A percentile compares a stretch with the other conserved stretches of the same genome.
Conservation (phyloP, 2,113 vertebrate genomes). For the Neolamprologus ventralis region DNA sequence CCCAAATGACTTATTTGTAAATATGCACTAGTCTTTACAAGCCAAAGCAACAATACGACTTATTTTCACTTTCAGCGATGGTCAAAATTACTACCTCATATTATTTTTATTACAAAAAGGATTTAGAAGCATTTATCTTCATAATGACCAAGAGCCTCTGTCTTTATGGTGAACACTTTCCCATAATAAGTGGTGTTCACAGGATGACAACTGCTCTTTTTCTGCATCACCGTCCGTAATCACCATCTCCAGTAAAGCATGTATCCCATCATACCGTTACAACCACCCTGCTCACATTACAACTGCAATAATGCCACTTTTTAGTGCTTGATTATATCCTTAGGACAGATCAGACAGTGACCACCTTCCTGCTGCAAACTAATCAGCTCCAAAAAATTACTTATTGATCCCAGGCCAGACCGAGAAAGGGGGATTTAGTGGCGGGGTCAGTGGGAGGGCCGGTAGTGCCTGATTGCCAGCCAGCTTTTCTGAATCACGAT, state of each 20-base stretch:
- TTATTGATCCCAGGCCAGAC: slow-evolving; percentile 86
- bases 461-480: slow-evolving; percentile 11
- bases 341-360: slow-evolving; percentile 82
- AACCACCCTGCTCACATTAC: slow-evolving; percentile 61
- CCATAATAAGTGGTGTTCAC: background rate
- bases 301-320: slow-evolving; percentile 73
- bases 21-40: background rate
- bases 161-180: background rate
- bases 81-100: background rate
- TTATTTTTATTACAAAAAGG: background rate
- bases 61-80: background rate
- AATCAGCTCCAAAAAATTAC: slow-evolving; percentile 99
- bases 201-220: background rate
- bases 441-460: slow-evolving; percentile 76
- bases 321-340: slow-evolving; percentile 94
- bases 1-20: slow-evolving; percentile 37
- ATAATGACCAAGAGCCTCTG: background rate
- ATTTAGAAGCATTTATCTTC: background rate
- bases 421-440: slow-evolving; percentile 74
- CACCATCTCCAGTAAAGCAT: background rate
- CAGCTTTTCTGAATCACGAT: slow-evolving; percentile 24
- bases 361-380: slow-evolving; percentile 86
- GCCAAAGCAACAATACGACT: background rate
- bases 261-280: slow-evolving; percentile 21
- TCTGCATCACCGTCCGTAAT: background rate